Percentiles rank a stretch among this genome's conserved stretches.
Evolutionary conservation across 2,797 vertebrate species (phyloP).

Genomic region (Phataginus tricuspis): DNA sequence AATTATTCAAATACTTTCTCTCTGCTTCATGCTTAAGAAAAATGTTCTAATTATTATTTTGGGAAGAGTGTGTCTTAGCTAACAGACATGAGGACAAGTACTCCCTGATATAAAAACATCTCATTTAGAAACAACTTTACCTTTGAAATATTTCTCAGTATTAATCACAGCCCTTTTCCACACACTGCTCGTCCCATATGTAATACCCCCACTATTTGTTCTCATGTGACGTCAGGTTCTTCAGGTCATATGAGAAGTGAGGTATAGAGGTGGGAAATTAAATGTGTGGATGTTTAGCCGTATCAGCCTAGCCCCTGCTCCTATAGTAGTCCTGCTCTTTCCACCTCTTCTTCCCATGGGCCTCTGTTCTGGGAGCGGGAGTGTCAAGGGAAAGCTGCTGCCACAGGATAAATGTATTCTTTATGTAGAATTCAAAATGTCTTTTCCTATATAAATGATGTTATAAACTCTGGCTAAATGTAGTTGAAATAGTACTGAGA

Average conservation of each 20-base stretch:
- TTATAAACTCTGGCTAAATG: background rate
- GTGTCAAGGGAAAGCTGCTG: background rate
- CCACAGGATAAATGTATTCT: background rate
- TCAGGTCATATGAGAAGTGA: background rate
- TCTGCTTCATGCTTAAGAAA: constrained; percentile 50
- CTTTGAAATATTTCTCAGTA: background rate
- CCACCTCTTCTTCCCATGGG: background rate
- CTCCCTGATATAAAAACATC: background rate
- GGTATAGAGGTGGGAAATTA: background rate
- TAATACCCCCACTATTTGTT: background rate
- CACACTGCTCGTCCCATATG: background rate
- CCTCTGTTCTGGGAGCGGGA: background rate
- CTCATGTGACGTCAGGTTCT: background rate
- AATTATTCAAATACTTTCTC: constrained; percentile 50
- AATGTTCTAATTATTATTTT: constrained; percentile 58
- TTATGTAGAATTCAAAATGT: background rate
- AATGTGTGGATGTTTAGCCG: background rate
- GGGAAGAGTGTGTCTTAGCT: constrained; percentile 5
- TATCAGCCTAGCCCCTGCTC: background rate
- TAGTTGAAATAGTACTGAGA: constrained; percentile 17
- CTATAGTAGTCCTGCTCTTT: background rate
- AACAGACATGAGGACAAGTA: background rate
- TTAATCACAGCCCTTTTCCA: background rate
- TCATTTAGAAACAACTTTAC: constrained; percentile 50
- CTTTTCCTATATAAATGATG: constrained; percentile 21